Evolutionary conservation across 2,113 vertebrate species (phyloP), one percentile per base, ranked within the genome.

Genomic region (Azemiops feae): DNA sequence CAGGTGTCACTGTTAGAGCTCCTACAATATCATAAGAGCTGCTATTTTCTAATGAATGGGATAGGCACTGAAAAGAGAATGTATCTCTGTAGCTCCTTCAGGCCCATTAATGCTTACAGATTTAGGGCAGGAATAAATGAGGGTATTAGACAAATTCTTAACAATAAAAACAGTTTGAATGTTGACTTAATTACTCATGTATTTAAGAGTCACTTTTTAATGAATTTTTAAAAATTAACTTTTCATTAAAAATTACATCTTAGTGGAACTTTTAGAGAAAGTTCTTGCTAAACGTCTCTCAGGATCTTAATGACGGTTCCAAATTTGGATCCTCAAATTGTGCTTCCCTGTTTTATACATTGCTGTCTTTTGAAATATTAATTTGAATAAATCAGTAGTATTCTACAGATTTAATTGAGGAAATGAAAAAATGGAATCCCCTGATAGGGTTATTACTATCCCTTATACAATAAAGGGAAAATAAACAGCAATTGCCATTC

Each of bases 361-460:
- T 95, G 95, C 93, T 94, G 23, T 94, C 91, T 93, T 50, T 93
- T 93, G 92, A 96, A 74, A 3, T 16, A 91, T 93, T 96, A 91
- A 92, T 94, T 95, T 95, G 85, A 96, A 53, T 60, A 50, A 90
- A 81, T 93, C 92, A 93, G 34, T 93, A 54, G 92, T 53, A 87
- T 93, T 43, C 27, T 91, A 90, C 9, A 34, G 53, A 91, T 58
- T 87, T 9, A 58, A 90, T 93, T 94, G 16, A n/a, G 54, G 10
- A 87, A 92, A 93, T 30, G 3, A 45, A 86, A 86, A 85, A 30
- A n/a, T 30, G 22, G 20, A 57, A 20, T 57, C 5, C 0, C 20
- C 20, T 57, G 20, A 23, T 57, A 58, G 57, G 23, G 23, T 58
- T 58, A 25, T 58, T 58, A 60, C 23, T 60, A 54, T 30, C 60